Evolutionary conservation across 1,140 invertebrate genomes (phyloP), one percentile per base, ranked within the genome.

Genomic region (Agraylea sexmaculata): DNA sequence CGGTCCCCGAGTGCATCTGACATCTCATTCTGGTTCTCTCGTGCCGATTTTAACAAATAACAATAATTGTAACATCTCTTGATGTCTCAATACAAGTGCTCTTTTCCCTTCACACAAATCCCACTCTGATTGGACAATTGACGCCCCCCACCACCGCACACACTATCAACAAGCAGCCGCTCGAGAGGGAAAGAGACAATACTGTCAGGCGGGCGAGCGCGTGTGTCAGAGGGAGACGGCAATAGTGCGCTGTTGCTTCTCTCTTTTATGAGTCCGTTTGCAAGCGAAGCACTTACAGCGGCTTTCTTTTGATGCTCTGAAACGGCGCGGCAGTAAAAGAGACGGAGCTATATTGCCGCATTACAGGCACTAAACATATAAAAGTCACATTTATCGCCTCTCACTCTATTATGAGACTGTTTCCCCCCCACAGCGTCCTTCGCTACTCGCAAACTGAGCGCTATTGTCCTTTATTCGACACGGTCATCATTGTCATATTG

Each of bases 301-400:
- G 45, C 32, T 22, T 40, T 47, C 45, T 38, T 49, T 40, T 40
- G 25, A 43, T 37, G 42, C 43, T 19, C 10, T 25, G 28, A 29
- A 44, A 41, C 38, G 41, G 35, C 20, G 8, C 27, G 38, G 25
- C 56, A 22, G 45, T 37, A 54, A 60, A 43, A 42, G 54, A 51
- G 55, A 66, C 43, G 48, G 53, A 34, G 46, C 51, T 30, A 55
- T 42, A 40, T 51, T 51, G 56, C 58, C 53, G 58, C 60, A 64
- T 66, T 66, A 66, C 65, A 66, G 65, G 64, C 65, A 66, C 64
- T 68, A 66, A 62, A 66, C 64, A 68, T 65, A 68, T 68, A 68
- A 66, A 66, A 66, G 66, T 66, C 63, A 68, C 64, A 60, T 68
- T 68, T 68, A 68, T 59, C 60, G 65, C 61, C 66, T 68, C 64